phyloP scores from a whole-genome alignment of 2,888 invertebrate genomes.

The Coenonympha arcania region DNA sequence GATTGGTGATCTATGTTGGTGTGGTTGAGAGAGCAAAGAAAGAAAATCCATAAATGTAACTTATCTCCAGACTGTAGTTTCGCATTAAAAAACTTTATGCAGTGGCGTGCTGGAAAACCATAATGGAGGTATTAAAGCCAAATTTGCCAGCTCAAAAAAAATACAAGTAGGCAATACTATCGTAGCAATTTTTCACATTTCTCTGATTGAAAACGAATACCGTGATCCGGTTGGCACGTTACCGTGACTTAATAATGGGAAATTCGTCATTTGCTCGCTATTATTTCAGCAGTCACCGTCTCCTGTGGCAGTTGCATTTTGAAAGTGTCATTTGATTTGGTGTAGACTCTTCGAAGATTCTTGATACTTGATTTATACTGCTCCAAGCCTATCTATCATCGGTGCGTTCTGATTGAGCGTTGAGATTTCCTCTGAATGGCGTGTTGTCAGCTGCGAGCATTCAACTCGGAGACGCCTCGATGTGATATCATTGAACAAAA shows the following conservation, averaged over 20 bases:
- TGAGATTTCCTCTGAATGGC: constrained; percentile 8
- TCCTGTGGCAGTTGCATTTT: constrained; percentile 47
- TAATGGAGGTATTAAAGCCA: constrained; percentile 18
- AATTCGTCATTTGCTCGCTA: constrained; percentile 39
- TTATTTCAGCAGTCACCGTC: constrained; percentile 41
- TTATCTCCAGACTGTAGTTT: no score
- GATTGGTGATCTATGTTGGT: no score
- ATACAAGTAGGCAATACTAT: constrained; percentile 17
- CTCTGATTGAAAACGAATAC: constrained; percentile 28
- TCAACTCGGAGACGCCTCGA: constrained; percentile 5
- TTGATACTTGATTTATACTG: constrained; percentile 8
- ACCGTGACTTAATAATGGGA: constrained; percentile 34
- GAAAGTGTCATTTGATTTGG: constrained; percentile 34
- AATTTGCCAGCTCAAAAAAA: constrained; percentile 21
- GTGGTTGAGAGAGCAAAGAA: no score
- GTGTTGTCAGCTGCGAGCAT: constrained; percentile 7
- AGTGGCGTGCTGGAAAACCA: constrained; percentile 19
- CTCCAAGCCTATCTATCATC: constrained; percentile 7
- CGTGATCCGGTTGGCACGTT: constrained; percentile 28
- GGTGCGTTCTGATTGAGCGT: constrained; percentile 7
- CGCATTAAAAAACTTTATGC: constrained; percentile 1
- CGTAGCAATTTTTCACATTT: constrained; percentile 24
- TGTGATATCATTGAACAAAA: constrained; percentile 5
- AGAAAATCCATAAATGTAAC: no score
- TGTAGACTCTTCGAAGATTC: constrained; percentile 2